These are phyloP conservation scores for Perccottus glenii DNA, from an alignment of 2,113 vertebrate genomes.

Conservation along the genomic window DNA sequence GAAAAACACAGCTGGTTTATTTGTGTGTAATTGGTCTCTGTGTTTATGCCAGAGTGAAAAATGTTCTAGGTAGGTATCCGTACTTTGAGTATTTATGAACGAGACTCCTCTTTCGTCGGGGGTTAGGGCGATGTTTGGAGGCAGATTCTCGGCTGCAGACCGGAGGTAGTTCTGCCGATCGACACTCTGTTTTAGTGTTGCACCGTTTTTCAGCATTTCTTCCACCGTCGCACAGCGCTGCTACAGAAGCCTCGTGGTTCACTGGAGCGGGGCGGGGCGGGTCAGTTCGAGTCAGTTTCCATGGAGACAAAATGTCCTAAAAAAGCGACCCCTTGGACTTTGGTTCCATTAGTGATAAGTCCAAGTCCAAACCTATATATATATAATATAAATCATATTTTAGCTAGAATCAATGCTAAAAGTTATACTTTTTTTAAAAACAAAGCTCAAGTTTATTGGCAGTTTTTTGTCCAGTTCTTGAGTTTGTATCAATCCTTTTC, in stretches of 20 bases:
- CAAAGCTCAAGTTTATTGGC: no score
- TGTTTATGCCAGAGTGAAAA: conserved; percentile 64
- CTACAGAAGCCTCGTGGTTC: conserved; percentile 16
- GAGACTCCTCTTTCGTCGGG: conserved; percentile 36
- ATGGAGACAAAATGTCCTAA: no score
- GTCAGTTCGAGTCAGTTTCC: background rate
- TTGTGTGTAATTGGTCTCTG: conserved; percentile 69
- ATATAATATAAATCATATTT: no score
- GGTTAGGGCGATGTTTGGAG: background rate
- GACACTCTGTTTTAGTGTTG: conserved; percentile 64
- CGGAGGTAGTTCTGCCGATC: conserved; percentile 77
- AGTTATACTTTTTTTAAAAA: no score
- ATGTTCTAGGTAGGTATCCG: conserved; percentile 82
- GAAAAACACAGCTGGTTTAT: conserved; percentile 78
- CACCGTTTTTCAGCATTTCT: conserved; percentile 30
- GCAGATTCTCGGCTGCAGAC: conserved; percentile 69
- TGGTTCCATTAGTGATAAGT: no score
- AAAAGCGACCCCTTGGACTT: no score
- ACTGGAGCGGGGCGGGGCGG: background rate
- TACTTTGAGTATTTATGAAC: conserved; percentile 85
- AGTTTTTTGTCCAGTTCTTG: no score
- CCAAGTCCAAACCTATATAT: no score
- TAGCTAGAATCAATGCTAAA: no score
- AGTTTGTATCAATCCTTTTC: no score
- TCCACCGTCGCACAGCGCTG: conserved; percentile 58